Percentiles rank a stretch among this genome's conserved stretches.
Conservation (phyloP, 2,797 vertebrate species). For the Crenichthys baileyi region DNA sequence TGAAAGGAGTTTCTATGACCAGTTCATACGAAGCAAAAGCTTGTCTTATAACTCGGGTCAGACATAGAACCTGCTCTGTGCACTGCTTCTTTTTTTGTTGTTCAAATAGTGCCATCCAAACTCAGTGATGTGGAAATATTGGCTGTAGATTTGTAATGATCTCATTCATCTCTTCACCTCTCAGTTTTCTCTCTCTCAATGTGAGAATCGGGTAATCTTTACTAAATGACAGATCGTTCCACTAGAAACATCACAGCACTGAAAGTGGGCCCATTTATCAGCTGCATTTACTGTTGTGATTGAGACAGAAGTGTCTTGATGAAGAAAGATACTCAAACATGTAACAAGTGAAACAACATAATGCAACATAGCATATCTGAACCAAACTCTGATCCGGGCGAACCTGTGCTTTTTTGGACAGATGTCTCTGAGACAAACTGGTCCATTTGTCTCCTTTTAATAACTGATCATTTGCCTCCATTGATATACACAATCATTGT, state of each 20-base stretch:
- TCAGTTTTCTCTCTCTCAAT: constrained; percentile 34
- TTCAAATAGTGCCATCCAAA: constrained; percentile 32
- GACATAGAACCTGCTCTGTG: not conserved
- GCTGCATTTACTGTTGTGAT: constrained; percentile 20
- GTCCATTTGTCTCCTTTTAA: not conserved
- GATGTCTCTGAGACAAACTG: not conserved
- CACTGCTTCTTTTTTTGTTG: constrained; percentile 26
- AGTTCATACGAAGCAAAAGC: not conserved
- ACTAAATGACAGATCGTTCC: constrained; percentile 74
- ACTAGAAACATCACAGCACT: constrained; percentile 39
- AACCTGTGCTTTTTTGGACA: not conserved
- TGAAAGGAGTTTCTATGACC: not conserved
- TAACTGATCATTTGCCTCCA: too few species aligned
- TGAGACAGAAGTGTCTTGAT: not conserved
- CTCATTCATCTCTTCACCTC: constrained; percentile 64
- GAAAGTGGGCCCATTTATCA: constrained; percentile 71
- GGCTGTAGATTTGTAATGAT: constrained; percentile 57
- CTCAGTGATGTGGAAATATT: constrained; percentile 71
- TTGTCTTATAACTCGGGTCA: constrained; percentile 5
- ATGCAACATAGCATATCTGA: not conserved
- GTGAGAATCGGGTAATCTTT: constrained; percentile 48
- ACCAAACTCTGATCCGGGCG: not conserved
- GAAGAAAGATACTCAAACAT: constrained; percentile 2
- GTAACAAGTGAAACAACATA: not conserved
- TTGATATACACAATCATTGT: too few species aligned